Base-by-base conservation (phyloP, 1,140 invertebrate genomes). In the Euura lappo region DNA sequence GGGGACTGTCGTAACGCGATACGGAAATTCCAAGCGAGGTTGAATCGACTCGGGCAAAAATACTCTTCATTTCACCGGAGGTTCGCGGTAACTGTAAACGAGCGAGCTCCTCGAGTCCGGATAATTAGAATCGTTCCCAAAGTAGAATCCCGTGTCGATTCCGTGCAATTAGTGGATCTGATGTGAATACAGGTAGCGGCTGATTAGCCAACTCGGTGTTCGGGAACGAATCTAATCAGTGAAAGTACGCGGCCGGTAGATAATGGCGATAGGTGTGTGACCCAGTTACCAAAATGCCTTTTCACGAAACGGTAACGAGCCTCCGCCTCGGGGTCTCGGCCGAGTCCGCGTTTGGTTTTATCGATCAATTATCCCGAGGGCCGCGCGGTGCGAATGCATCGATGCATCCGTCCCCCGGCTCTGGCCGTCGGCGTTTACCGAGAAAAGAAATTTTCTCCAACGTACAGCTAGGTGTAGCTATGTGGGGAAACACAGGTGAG, bases 201-300 rank as follows among this genome's bases (percentile, higher is more conserved):
- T 60, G 8, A n/a, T 60, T 60, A 6, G 51, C 51, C 4, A 8
- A 60, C 13, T 60, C 13, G 13, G 51, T 28, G 51, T 60, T 60
- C 13, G 8, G 51, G 51, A 60, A 60, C 51, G 5, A 60, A 60
- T 11, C 51, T 60, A 60, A 60, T 60, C 51, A 60, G 51, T 60
- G 51, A 60, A 60, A 60, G 51, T 60, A 60, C 51, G 28, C 28
- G 28, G 28, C 28, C 28, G 28, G 28, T 11, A 60, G 3, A 60
- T 8, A 60, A 60, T 60, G 2, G 51, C 51, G 51, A 60, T n/a
- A 60, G 13, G 51, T 60, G 28, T 60, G 0, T 60, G 51, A 60
- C 51, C 51, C 51, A 60, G 51, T 60, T 60, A 60, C 51, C 51
- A n/a, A 60, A 60, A 60, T 60, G 51, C 51, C 51, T 60, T 60